Conservation (phyloP, 2,113 vertebrate species). For the Tragelaphus buxtoni region DNA sequence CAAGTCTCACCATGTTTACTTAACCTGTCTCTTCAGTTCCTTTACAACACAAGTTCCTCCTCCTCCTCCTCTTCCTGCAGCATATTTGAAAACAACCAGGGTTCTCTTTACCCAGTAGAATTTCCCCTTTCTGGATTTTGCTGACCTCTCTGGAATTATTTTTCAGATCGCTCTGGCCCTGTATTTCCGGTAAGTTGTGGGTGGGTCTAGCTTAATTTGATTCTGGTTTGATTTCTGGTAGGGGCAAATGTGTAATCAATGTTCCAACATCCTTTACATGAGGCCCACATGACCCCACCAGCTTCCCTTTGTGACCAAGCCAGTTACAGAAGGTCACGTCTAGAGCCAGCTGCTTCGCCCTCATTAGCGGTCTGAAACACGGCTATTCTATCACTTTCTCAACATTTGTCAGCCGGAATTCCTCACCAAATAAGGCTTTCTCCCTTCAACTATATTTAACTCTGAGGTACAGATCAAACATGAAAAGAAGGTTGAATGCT, state of each 20-base stretch:
- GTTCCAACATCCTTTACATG: fast-evolving
- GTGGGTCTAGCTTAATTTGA: too few relatives aligned
- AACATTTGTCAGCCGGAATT: background rate
- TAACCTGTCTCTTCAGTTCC: background rate
- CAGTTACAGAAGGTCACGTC: background rate
- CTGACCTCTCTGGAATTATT: background rate
- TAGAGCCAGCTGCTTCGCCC: background rate
- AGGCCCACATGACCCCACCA: background rate
- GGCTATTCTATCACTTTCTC: background rate
- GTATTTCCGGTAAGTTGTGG: background rate
- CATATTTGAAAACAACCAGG: background rate
- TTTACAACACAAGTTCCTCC: background rate
- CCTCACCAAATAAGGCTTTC: background rate
- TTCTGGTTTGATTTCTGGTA: background rate
- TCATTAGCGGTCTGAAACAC: background rate
- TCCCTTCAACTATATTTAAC: background rate
- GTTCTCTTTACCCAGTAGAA: background rate
- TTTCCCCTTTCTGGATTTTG: background rate
- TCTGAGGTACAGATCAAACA: fast-evolving
- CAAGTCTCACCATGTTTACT: background rate
- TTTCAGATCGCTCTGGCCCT: background rate
- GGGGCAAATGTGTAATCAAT: background rate
- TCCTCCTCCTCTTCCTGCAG: background rate
- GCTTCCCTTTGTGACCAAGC: background rate
- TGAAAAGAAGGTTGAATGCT: fast-evolving